Percentiles rank a stretch among this genome's conserved stretches.
Conservation (phyloP, 2,113 vertebrate genomes). For the Odocoileus hemionus region DNA sequence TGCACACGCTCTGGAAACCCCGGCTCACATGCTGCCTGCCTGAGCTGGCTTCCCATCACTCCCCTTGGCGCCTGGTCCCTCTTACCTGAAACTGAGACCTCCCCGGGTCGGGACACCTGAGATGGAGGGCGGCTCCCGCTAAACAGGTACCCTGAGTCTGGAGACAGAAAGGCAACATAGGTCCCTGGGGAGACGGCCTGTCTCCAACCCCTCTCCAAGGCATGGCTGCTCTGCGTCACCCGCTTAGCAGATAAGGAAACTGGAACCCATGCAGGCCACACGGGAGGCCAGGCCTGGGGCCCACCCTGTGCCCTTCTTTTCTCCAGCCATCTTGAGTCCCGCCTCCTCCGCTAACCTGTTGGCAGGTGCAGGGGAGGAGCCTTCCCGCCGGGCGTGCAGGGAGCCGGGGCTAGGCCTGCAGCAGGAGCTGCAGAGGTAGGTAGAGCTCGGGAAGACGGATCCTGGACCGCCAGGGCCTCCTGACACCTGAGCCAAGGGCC, state of each 20-base stretch:
- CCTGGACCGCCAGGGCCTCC: not conserved
- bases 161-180: not conserved
- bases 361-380: not conserved
- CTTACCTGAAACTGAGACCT: constrained; percentile 88
- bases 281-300: fast-evolving
- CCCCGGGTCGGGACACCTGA: constrained; percentile 80
- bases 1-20: fast-evolving
- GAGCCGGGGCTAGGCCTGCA: not conserved
- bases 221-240: not conserved
- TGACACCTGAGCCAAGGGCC: not conserved
- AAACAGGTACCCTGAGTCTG: constrained; percentile 97
- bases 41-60: not conserved
- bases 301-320: not conserved
- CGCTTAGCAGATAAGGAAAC: not conserved
- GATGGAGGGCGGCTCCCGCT: constrained; percentile 92
- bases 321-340: not conserved
- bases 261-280: fast-evolving
- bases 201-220: fast-evolving
- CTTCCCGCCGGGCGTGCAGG: fast-evolving
- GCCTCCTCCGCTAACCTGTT: not conserved
- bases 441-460: fast-evolving
- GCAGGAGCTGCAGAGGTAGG: not conserved
- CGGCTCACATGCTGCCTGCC: fast-evolving
- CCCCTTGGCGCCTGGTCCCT: fast-evolving
- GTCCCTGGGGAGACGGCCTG: fast-evolving